Evolutionary conservation across 2,113 vertebrate species (phyloP).

Genomic region (Leucopternis melanops): DNA sequence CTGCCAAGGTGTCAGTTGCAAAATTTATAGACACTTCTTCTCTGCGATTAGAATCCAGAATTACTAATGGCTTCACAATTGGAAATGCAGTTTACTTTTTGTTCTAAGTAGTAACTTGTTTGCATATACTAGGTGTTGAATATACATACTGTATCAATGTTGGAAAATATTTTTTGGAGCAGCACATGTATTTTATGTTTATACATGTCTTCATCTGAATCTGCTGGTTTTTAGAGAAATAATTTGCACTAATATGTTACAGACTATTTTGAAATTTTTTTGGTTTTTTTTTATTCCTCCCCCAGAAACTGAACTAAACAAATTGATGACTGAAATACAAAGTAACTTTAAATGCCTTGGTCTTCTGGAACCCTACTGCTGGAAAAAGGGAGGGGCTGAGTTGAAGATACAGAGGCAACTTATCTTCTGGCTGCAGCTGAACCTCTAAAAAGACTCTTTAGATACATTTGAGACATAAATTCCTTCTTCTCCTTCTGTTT

Average conservation of each 20-base stretch:
- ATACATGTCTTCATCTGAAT: neutral
- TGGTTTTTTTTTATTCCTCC: neutral
- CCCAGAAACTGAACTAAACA: conserved; percentile 73
- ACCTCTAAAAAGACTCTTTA: neutral
- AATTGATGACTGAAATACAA: conserved; percentile 79
- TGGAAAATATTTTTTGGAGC: neutral
- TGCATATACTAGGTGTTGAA: neutral
- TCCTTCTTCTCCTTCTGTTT: neutral
- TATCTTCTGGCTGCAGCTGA: neutral
- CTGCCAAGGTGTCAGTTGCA: neutral
- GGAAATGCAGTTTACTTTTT: neutral
- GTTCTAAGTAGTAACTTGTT: neutral
- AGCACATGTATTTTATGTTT: neutral
- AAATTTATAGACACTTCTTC: neutral
- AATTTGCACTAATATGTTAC: neutral
- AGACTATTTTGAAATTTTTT: neutral
- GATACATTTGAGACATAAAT: neutral
- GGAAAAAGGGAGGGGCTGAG: conserved; percentile 76
- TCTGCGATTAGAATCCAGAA: neutral
- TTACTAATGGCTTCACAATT: neutral
- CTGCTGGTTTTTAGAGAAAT: neutral
- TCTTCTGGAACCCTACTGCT: conserved; percentile 81
- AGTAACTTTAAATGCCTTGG: conserved; percentile 79
- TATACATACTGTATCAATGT: neutral
- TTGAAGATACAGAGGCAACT: neutral